phyloP scores from a whole-genome alignment of 2,113 vertebrate species.

The Anhinga anhinga region DNA sequence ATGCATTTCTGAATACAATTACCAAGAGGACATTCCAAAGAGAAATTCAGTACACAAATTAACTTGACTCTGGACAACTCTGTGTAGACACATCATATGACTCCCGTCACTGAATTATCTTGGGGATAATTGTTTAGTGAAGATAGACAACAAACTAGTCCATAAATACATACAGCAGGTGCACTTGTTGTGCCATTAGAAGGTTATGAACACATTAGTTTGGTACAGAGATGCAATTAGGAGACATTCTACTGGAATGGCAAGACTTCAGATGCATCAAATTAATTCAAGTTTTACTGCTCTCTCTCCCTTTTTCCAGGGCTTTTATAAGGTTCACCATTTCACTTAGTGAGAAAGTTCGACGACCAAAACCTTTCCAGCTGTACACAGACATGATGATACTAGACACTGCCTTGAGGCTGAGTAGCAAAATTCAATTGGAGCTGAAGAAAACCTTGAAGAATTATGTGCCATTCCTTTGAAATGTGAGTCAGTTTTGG shows the following conservation, averaged over 20 bases:
- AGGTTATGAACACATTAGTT: background rate
- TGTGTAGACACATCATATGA: background rate
- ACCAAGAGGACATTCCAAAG: background rate
- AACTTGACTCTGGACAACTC: background rate
- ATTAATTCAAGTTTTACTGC: background rate
- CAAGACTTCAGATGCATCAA: background rate
- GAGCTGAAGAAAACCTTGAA: background rate
- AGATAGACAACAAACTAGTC: background rate
- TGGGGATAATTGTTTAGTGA: background rate
- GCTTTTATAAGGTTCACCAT: background rate
- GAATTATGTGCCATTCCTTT: background rate
- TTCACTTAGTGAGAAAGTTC: background rate
- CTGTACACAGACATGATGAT: background rate
- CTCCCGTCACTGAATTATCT: background rate
- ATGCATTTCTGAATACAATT: background rate
- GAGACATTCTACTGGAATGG: background rate
- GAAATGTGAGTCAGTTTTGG: background rate
- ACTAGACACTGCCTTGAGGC: background rate
- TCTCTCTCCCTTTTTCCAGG: background rate
- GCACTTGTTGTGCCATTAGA: background rate
- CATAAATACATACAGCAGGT: background rate
- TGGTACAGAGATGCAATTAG: background rate
- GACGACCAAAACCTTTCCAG: background rate
- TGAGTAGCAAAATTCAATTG: background rate
- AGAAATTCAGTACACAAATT: background rate